Percentiles rank a stretch among this genome's conserved stretches.
Evolutionary conservation across 2,888 invertebrate genomes (phyloP).

Genomic region (Drosophila flavopinicola): DNA sequence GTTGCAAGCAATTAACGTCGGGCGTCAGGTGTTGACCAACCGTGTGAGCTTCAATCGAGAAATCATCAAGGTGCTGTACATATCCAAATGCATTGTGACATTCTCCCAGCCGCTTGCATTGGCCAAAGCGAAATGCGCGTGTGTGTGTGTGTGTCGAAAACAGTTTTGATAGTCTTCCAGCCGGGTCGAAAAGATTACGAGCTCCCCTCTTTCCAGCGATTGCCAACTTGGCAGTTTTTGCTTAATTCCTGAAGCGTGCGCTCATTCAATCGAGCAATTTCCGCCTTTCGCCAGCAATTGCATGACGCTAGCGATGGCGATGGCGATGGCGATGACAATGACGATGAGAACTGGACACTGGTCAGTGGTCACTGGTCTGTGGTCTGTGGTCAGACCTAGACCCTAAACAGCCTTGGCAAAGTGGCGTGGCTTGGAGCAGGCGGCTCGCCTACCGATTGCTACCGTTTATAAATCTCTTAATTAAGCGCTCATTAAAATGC

Average conservation of each 20-base stretch:
- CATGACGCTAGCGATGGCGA: constrained; percentile 30
- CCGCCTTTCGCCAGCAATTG: constrained; percentile 67
- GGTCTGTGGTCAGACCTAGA: constrained; percentile 12
- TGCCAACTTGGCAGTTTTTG: constrained; percentile 7
- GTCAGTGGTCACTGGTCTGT: neutral
- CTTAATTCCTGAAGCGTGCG: constrained; percentile 44
- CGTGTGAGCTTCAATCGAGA: constrained; percentile 22
- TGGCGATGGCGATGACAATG: neutral
- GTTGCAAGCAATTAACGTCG: constrained; percentile 61
- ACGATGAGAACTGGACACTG: constrained; percentile 4
- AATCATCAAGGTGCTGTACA: constrained; percentile 16
- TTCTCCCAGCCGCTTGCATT: constrained; percentile 24
- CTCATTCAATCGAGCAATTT: constrained; percentile 46
- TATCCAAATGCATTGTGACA: constrained; percentile 58
- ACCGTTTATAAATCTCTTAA: constrained; percentile 73
- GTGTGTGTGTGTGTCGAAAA: too few species aligned
- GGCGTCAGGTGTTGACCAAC: constrained; percentile 58
- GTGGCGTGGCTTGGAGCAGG: constrained; percentile 1
- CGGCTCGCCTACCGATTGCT: constrained; percentile 18
- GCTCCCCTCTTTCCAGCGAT: neutral
- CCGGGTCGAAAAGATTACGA: neutral
- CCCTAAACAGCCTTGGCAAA: constrained; percentile 43
- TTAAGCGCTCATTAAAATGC: constrained; percentile 65
- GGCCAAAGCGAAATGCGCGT: constrained; percentile 2
- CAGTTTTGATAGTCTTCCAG: neutral